Evolutionary conservation across 37 sponge, comb jelly and placozoan genomes (phyloP), one percentile per base, ranked within the genome.

Genomic region (Theonella swinhoei): DNA sequence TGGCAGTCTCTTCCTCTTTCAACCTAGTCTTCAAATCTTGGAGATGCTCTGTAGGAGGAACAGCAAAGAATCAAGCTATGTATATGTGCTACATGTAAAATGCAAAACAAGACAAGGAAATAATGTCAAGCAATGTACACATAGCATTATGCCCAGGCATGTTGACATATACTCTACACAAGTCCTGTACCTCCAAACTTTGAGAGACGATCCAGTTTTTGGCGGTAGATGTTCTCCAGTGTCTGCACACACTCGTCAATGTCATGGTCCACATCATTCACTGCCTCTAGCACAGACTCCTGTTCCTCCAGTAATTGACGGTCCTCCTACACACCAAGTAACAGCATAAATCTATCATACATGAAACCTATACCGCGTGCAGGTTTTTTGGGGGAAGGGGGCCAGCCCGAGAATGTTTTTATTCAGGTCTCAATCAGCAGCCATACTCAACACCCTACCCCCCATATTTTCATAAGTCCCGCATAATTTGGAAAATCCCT

Each of bases 1-100:
- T 96, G 26, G 97, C 97, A 32, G 78, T 83, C 75, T 96, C 97
- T 77, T 96, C 97, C 36, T 93, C 91, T 64, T 73, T 39, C 59
- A 96, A 39, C 17, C 79, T 31, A 43, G 82, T 37, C 39, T 74
- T 62, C 31, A 91, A 84, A 5, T 80, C 89, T 23, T 86, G 87
- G 14, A 96, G 43, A 26, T 86, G 83, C 62, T 76, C 93, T 92
- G 61, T 0, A 78, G 28, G 33, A 0, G 54, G 60, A 66, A 30
- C 9, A 68, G 62, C 0, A 30, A 69, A 28, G 22, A 34, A 17
- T 28, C 30, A 29, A 38, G 38, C 54, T 47, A 47, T 47, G 54
- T 47, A 47, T 47, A 47, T 47, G 54, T 47, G 54, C 11, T 47
- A 76, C 11, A 54, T 23, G 31, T 8, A 74, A 75, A 42, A 40